Evolutionary conservation across 2,797 vertebrate genomes (phyloP), one percentile per base, ranked within the genome.

Genomic region (Takifugu rubripes): DNA sequence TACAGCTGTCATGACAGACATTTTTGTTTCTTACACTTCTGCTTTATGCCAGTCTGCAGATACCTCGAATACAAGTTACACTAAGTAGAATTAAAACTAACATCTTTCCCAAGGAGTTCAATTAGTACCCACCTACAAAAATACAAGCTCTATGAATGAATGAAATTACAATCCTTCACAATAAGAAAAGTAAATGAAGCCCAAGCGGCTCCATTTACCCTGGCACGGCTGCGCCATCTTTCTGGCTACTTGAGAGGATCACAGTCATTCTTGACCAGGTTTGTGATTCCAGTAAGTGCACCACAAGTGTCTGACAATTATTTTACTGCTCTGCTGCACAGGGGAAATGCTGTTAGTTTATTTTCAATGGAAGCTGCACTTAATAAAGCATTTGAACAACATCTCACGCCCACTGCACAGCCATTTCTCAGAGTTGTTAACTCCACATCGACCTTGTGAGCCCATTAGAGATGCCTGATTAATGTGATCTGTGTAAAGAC

Each of bases 401-500:
- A 44, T 57, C 27, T 57, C 3, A 14, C 36, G 14, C 3, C 12
- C 36, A 14, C 36, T 14, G 14, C 12, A 36, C 33, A 36, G 33
- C 33, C 14, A 3, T 40, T 14, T 4, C 36, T 33, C 10, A 33
- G 10, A 10, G 31, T 33, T 33, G 31, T 7, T 33, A 33, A 40
- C 36, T 40, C 36, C 9, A 10, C 11, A 40, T 40, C 36, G 31
- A 9, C 31, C 31, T 33, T 33, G 31, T 36, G 17, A 40, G 36
- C 11, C 7, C 6, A 52, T 59, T 15, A 25, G 10, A 43, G 6
- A 42, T 36, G 46, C 54, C 21, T 56, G 16, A 17, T 49, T 62
- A 45, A 64, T 42, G 33, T 64, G 48, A 57, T 16, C 17, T 5
- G 17, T 36, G 14, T 52, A 40, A 70, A 43, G 49, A n/a, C 11